Conservation (phyloP, 2,888 invertebrate genomes). For the Folsomia candida region DNA sequence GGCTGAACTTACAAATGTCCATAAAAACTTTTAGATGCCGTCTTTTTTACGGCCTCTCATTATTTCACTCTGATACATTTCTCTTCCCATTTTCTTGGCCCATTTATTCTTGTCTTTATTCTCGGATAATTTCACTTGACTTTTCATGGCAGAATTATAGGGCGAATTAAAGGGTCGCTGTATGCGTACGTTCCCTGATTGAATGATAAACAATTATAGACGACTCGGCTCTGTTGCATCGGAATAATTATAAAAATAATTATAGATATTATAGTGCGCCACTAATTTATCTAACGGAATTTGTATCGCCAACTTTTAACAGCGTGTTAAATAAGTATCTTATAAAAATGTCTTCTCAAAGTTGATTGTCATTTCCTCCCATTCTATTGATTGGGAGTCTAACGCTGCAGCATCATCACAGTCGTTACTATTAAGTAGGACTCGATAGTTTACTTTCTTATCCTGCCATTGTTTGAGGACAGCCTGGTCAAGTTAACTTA, state of each 20-base stretch:
- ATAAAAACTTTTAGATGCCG: conserved; percentile 10
- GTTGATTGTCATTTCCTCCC: no score
- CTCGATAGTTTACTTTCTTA: not conserved
- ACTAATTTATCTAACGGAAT: no score
- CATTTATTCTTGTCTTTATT: not conserved
- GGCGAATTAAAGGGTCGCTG: not conserved
- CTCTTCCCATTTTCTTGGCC: not conserved
- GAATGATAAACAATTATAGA: not conserved
- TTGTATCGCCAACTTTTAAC: no score
- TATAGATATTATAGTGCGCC: no score
- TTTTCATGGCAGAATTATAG: not conserved
- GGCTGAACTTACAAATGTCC: conserved; percentile 9
- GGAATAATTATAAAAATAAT: no score
- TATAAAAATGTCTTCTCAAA: not conserved
- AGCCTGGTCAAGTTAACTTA: not conserved
- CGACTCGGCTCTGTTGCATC: not conserved
- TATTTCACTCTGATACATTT: conserved; percentile 5
- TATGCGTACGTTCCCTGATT: not conserved
- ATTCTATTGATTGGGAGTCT: not conserved
- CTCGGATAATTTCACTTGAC: not conserved
- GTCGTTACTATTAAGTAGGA: conserved; percentile 1
- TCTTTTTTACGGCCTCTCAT: conserved; percentile 6
- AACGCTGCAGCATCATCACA: not conserved
- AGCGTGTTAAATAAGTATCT: not conserved
- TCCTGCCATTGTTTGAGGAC: not conserved